Evolutionary conservation across 2,113 vertebrate species (phyloP).

Genomic region (Enhydra lutris): DNA sequence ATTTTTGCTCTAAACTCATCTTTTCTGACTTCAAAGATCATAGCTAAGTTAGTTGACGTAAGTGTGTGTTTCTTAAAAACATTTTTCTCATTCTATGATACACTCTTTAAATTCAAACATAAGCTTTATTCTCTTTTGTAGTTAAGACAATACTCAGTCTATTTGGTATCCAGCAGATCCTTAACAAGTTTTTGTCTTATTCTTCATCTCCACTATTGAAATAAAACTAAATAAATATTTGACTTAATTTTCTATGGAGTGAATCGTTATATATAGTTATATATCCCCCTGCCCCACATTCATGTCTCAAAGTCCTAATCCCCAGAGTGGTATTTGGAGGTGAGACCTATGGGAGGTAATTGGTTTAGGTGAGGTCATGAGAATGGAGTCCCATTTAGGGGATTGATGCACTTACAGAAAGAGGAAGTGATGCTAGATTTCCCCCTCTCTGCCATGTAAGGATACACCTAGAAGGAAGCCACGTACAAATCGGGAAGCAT

Average conservation of each 20-base stretch:
- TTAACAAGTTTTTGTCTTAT: background rate
- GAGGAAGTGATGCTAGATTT: background rate
- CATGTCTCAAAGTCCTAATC: background rate
- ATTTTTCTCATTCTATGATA: background rate
- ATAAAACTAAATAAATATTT: background rate
- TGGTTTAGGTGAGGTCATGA: background rate
- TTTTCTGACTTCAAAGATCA: slow-evolving; percentile 19
- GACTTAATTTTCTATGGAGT: background rate
- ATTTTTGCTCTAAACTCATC: background rate
- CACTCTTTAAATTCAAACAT: background rate
- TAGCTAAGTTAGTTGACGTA: background rate
- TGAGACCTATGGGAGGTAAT: background rate
- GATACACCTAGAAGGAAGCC: background rate
- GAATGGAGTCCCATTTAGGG: background rate
- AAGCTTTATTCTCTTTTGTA: background rate
- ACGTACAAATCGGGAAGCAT: background rate
- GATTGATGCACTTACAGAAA: background rate
- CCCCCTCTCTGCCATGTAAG: background rate
- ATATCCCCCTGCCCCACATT: background rate
- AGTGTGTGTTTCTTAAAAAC: background rate
- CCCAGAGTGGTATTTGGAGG: background rate
- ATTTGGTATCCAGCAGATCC: background rate
- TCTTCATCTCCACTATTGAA: background rate
- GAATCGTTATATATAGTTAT: background rate
- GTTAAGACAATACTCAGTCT: background rate